Evolutionary conservation across 1,140 invertebrate genomes (phyloP).

Genomic region (Zaprionus tsacasi): DNA sequence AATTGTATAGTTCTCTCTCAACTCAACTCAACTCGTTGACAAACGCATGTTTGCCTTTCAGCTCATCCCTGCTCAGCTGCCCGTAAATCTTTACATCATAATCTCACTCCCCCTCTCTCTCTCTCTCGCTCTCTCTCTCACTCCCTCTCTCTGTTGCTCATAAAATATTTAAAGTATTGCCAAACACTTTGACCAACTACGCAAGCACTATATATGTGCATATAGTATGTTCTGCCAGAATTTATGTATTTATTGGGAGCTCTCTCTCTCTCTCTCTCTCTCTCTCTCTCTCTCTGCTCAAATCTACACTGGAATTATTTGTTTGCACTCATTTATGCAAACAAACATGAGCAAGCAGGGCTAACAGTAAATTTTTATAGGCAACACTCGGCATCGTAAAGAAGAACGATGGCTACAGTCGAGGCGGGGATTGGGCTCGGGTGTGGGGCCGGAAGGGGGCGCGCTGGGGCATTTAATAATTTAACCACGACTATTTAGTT

Average conservation of each 20-base stretch:
- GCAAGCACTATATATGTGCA: constrained; percentile 11
- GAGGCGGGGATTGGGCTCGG: not conserved
- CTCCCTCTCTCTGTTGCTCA: constrained; percentile 13
- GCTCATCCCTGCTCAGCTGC: constrained; percentile 52
- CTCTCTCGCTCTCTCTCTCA: not conserved
- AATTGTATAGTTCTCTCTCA: constrained; percentile 29
- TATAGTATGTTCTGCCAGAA: constrained; percentile 21
- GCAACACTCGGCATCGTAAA: constrained; percentile 62
- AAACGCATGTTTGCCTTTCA: constrained; percentile 47
- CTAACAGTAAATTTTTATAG: constrained; percentile 67
- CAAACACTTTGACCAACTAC: constrained; percentile 58
- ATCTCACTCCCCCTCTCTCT: constrained; percentile 21
- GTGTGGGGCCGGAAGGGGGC: not conserved
- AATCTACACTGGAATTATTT: constrained; percentile 48
- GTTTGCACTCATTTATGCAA: constrained; percentile 65
- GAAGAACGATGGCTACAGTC: constrained; percentile 55
- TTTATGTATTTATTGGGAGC: constrained; percentile 47
- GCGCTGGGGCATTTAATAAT: constrained; percentile 66
- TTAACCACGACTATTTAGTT: constrained; percentile 75
- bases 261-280: not conserved
- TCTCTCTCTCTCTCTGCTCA: not conserved
- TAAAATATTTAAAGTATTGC: constrained; percentile 69
- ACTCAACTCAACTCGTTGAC: constrained; percentile 34
- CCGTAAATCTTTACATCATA: constrained; percentile 66
- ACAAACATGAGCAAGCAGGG: constrained; percentile 46